Evolutionary conservation across 2,888 invertebrate genomes (phyloP).

Genomic region (Arge pagana): DNA sequence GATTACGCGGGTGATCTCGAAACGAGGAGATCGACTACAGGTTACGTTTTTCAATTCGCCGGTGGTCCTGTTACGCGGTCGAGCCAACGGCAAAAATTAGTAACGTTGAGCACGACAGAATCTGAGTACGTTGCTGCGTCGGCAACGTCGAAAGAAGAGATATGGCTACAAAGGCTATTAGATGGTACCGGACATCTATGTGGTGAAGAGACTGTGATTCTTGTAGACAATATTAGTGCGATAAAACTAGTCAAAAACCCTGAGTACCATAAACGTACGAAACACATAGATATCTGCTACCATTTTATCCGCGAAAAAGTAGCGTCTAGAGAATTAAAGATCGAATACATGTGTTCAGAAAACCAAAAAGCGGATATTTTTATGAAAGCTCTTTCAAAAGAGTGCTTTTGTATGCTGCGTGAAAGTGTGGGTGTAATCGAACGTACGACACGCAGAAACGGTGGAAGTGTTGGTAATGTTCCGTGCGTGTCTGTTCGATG

Average conservation of each 20-base stretch:
- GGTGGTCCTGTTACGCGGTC: conserved; percentile 38
- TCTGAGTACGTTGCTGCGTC: background rate
- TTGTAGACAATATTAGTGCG: conserved; percentile 2
- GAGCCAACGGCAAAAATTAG: conserved; percentile 2
- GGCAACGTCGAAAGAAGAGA: background rate
- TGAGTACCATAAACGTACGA: background rate
- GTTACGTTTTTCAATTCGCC: conserved; percentile 34
- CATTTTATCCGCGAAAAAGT: background rate
- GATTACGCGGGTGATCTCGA: conserved; percentile 34
- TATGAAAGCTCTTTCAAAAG: background rate
- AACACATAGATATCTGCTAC: background rate
- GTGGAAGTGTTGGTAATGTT: too few relatives aligned
- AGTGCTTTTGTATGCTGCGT: conserved; percentile 19
- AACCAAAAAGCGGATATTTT: background rate
- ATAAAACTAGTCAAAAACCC: conserved; percentile 3
- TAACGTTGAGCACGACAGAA: background rate
- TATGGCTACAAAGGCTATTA: conserved; percentile 2
- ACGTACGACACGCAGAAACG: too few relatives aligned
- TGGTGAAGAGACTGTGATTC: background rate
- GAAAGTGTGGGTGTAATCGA: too few relatives aligned
- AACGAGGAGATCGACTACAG: conserved; percentile 37
- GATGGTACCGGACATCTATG: background rate
- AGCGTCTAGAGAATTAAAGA: background rate
- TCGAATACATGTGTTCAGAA: background rate
- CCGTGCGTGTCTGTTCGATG: too few relatives aligned